Evolutionary conservation across 2,888 invertebrate genomes (phyloP).

Genomic region (Vannuccia rotundouncinata): DNA sequence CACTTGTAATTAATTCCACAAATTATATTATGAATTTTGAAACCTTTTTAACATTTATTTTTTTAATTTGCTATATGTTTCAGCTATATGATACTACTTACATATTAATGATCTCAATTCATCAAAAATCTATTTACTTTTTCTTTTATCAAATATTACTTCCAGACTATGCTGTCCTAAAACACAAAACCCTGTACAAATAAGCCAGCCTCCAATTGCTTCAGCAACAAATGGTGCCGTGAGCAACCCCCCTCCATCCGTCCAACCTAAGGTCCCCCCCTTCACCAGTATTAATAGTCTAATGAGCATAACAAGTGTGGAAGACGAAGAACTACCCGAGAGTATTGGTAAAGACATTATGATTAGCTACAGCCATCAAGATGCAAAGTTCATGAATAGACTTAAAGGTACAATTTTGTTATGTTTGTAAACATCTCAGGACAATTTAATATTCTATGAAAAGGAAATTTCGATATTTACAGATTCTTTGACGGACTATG

Average conservation of each 20-base stretch:
- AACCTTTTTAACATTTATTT: not conserved
- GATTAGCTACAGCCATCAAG: constrained; percentile 50
- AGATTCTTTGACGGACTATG: constrained; percentile 46
- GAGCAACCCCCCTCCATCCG: too few species aligned
- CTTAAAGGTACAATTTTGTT: constrained; percentile 48
- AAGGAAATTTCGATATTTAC: too few species aligned
- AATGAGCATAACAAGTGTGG: too few species aligned
- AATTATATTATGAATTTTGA: not conserved
- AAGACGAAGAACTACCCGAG: not conserved
- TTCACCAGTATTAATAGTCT: too few species aligned
- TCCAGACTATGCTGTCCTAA: not conserved
- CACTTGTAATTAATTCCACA: not conserved
- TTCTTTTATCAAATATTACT: too few species aligned
- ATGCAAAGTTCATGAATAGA: constrained; percentile 46
- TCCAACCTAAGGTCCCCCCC: too few species aligned
- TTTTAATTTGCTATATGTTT: not conserved
- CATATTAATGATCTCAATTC: not conserved
- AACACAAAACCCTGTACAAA: not conserved
- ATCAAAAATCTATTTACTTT: too few species aligned
- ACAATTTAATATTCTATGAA: too few species aligned
- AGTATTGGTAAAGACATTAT: constrained; percentile 45
- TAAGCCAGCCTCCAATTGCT: too few species aligned
- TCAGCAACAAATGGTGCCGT: too few species aligned
- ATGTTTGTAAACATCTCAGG: too few species aligned
- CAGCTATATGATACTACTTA: not conserved